Base-by-base conservation (phyloP, 1,140 invertebrate species). In the Schlechtendalia chinensis region DNA sequence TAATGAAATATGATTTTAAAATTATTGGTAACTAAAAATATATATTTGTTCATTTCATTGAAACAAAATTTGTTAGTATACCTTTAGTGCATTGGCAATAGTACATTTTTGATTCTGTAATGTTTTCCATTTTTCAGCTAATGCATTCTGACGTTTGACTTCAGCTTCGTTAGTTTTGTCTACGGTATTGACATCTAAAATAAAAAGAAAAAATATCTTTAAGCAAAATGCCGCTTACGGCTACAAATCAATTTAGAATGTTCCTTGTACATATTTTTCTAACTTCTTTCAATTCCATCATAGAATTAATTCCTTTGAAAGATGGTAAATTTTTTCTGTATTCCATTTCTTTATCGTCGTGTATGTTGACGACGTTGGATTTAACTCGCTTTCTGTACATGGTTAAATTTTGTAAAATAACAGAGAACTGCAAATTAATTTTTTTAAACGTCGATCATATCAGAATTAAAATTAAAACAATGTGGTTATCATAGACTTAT, bases 111-210 rank as follows among this genome's bases (percentile, higher is more conserved):
- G 75, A 16, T 79, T 50, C 45, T 79, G 75, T 63, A 79, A 59
- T 19, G 29, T 79, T 45, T 59, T 61, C 75, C 75, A 79, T 47
- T 79, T 79, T 63, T 79, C 75, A n/a, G 24, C 75, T 24, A 79
- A 63, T n/a, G 75, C 75, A 19, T 61, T 79, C 58, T 79, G 75
- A 5, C 75, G 58, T 79, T 79, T 79, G 3, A 14, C 24, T 17
- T 79, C 75, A 6, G 39, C 22, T 63, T 79, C 32, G 59, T 77
- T 32, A 11, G 22, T 79, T 50, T 63, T 79, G 6, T 6, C 45
- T 0, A 17, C 22, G n/a, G 0, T 63, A 27, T 27, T 79, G 8
- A 47, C n/a, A 14, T 50, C 75, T 61, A 29, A 29, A 63, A 61
- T 63, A 0, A 61, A 61, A 22, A 4, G 50, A 6, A 50, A 24